Evolutionary conservation across 2,113 vertebrate genomes (phyloP).

Genomic region (Emydura subglobosa): DNA sequence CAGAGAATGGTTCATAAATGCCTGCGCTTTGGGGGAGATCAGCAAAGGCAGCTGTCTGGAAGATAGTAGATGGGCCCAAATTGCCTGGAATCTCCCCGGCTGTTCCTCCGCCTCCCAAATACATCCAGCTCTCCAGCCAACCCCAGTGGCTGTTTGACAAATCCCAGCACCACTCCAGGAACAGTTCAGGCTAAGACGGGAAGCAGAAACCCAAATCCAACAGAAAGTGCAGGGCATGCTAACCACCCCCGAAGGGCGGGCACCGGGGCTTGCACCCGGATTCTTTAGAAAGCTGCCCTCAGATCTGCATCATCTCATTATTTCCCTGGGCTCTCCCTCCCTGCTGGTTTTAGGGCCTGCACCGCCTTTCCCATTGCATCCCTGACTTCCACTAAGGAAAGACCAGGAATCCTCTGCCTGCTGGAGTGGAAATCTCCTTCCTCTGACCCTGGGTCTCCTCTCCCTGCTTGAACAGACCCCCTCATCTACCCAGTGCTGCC

Average conservation of each 20-base stretch:
- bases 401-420: neutral
- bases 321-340: neutral
- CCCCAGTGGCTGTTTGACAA: neutral
- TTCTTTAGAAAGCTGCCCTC: neutral
- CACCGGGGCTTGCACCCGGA: neutral
- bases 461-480: neutral
- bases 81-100: neutral
- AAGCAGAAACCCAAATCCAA: neutral
- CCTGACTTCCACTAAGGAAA: neutral
- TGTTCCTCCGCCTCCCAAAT: neutral
- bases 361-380: neutral
- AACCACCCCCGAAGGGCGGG: neutral
- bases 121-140: neutral
- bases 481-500: neutral
- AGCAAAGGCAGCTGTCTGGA: constrained; percentile 37
- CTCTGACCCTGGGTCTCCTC: neutral
- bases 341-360: neutral
- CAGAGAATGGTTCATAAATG: constrained; percentile 27
- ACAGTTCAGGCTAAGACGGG: neutral
- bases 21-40: constrained; percentile 65
- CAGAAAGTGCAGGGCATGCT: neutral
- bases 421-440: neutral
- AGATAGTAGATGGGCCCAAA: no score
- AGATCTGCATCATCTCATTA: neutral
- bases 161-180: neutral